Base-by-base conservation (phyloP, 2,113 vertebrate species). In the Chaenocephalus aceratus region DNA sequence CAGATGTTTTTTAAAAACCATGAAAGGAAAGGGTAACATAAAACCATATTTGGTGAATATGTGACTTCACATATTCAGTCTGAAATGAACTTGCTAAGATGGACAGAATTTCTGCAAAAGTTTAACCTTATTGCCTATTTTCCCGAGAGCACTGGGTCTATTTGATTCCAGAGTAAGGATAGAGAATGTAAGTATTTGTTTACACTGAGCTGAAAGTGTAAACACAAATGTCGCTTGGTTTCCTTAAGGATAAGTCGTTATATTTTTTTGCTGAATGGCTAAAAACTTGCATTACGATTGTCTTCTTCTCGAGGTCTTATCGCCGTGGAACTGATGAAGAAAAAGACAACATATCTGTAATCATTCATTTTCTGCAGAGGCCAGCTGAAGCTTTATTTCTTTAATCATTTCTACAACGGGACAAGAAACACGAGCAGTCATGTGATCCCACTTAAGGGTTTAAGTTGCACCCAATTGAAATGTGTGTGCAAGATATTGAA, bases 21-120 rank as follows among this genome's bases (percentile, higher is more conserved):
- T 21, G 54, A 60, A 69, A n/a, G 15, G 15, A 65, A 84, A 23
- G 10, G 18, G 61, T 2, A 11, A 18, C 41, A 69, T 56, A 41
- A 41, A 41, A 41, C 36, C 36, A 41, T 7, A 41, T 41, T 41
- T 41, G 36, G 36, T 30, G 30, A 30, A 30, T 30, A 30, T 30
- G 30, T 30, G 30, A 30, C 30, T 30, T 3, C 30, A 4, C 30
- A 30, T 30, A 30, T 30, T 30, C 30, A 30, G 30, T 30, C 30
- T 30, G 30, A 30, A 30, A 30, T 30, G 30, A 4, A 30, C 30
- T 85, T 87, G 85, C n/a, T 84, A 79, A 84, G 83, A 86, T 90
- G 86, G 57, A 82, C 81, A 63, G 11, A 41, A 57, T 41, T 61
- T 54, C 77, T 77, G 65, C 63, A 86, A 54, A 53, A 60, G 23